Base-by-base conservation (phyloP, 2,797 vertebrate genomes). In the Dromococcyx pavoninus region DNA sequence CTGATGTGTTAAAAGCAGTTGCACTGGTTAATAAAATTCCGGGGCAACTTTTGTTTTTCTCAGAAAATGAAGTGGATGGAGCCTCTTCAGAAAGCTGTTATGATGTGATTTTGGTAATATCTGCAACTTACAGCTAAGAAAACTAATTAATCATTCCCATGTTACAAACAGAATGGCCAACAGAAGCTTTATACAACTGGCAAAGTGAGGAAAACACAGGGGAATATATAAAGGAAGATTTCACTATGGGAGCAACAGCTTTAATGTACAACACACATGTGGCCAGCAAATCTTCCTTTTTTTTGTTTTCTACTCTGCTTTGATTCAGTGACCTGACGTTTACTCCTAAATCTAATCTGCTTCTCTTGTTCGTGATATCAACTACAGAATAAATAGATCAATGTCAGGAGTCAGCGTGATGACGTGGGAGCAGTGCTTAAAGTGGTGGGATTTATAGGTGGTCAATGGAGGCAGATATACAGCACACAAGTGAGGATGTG, bases 11-110 rank as follows among this genome's bases (percentile, higher is more conserved):
- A 60, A 89, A 93, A 92, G 65, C 71, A 87, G 33, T 64, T 73
- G 46, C 64, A 50, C 57, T 76, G 53, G 43, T 92, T 91, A 79
- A 79, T 91, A 93, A 95, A 92, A 80, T 57, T 85, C 64, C 61
- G 67, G 78, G 90, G n/a, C 7, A 8, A 41, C 53, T 61, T 88
- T 79, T 66, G 60, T 50, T 73, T 85, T 91, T 72, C 57, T 77
- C 74, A 54, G 71, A 61, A 87, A 73, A 71, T 15, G 9, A 57
- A 74, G 54, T 50, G 30, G 53, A 76, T 72, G 77, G 35, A 85
- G 37, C 39, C 57, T 57, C 83, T 54, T 79, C 24, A 24, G 86
- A 46, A 84, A 76, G 64, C 58, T 60, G 35, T n/a, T n/a, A 13
- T 27, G 69, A 23, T 69, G 62, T 33, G 5, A 66, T 64, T 80